Percentiles rank a stretch among this genome's conserved stretches.
phyloP scores from a whole-genome alignment of 2,113 vertebrate genomes.

The Tichodroma muraria region DNA sequence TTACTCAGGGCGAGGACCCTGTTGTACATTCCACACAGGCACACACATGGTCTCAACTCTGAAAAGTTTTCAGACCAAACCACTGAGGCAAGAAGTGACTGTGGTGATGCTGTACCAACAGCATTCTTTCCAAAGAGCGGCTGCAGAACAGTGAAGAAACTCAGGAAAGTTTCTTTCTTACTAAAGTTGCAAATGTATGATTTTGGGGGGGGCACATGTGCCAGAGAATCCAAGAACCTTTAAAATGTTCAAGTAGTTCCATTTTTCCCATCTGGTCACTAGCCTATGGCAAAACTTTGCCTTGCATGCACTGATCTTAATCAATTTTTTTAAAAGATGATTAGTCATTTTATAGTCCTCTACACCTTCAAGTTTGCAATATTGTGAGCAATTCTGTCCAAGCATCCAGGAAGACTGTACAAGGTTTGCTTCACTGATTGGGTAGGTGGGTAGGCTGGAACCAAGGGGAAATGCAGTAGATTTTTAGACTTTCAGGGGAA shows the following conservation, averaged over 20 bases:
- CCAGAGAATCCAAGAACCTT: neutral
- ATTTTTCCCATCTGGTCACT: neutral
- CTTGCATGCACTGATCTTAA: neutral
- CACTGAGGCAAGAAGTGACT: neutral
- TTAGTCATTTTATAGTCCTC: neutral
- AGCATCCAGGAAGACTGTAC: neutral
- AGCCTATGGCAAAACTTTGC: neutral
- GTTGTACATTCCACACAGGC: no score
- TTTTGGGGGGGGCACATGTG: accelerated
- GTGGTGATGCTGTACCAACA: neutral
- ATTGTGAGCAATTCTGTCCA: neutral
- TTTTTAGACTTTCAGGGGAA: neutral
- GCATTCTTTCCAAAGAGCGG: neutral
- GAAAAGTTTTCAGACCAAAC: neutral
- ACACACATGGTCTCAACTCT: neutral
- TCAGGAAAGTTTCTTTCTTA: neutral
- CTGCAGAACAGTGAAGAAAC: neutral
- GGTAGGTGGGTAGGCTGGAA: neutral
- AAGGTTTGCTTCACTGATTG: neutral
- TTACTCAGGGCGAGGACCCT: neutral
- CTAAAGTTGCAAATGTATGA: neutral
- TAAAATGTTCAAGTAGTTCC: neutral
- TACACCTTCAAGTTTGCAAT: neutral
- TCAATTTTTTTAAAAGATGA: neutral
- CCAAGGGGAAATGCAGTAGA: neutral